Percentiles rank a stretch among this genome's conserved stretches.
phyloP scores from a whole-genome alignment of 2,888 invertebrate species.

The Drosophila paramelanica region DNA sequence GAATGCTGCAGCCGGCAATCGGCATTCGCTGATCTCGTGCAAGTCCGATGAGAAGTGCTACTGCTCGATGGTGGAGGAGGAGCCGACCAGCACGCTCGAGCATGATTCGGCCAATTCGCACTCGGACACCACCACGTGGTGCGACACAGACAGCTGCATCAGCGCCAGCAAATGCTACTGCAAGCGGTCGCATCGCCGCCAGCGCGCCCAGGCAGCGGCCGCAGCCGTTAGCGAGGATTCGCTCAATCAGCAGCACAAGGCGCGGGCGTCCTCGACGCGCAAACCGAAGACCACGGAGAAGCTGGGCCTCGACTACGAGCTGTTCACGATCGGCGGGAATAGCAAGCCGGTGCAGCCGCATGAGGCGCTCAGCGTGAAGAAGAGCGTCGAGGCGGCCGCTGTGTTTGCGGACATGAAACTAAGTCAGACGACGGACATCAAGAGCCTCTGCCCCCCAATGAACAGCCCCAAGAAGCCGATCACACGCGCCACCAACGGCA shows the following conservation, averaged over 20 bases:
- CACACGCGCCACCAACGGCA: slow-evolving; percentile 48
- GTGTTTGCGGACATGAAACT: slow-evolving; percentile 92
- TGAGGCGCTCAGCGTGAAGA: slow-evolving; percentile 93
- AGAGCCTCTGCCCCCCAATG: slow-evolving; percentile 83
- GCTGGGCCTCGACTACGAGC: slow-evolving; percentile 91
- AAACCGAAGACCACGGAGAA: slow-evolving; percentile 86
- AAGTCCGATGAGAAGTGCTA: slow-evolving; percentile 88
- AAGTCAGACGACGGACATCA: slow-evolving; percentile 89
- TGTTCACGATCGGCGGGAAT: slow-evolving; percentile 87
- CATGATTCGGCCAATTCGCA: slow-evolving; percentile 85
- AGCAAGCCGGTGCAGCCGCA: slow-evolving; percentile 87
- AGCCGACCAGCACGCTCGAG: slow-evolving; percentile 73
- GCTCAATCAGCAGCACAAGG: slow-evolving; percentile 76
- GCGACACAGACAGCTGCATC: slow-evolving; percentile 94
- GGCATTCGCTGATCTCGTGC: slow-evolving; percentile 85
- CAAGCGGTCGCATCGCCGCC: slow-evolving; percentile 78
- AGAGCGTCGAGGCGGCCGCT: slow-evolving; percentile 95
- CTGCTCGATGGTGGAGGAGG: slow-evolving; percentile 87
- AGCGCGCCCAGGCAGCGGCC: slow-evolving; percentile 27
- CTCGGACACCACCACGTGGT: slow-evolving; percentile 86
- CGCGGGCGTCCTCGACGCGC: slow-evolving; percentile 62
- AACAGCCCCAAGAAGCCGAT: slow-evolving; percentile 19
- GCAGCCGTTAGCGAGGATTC: slow-evolving; percentile 60
- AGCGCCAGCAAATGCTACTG: slow-evolving; percentile 96
- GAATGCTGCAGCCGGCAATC: slow-evolving; percentile 61